Evolutionary conservation across 2,797 vertebrate species (phyloP), one percentile per base, ranked within the genome.

Genomic region (Ptychobarbus kaznakovi): DNA sequence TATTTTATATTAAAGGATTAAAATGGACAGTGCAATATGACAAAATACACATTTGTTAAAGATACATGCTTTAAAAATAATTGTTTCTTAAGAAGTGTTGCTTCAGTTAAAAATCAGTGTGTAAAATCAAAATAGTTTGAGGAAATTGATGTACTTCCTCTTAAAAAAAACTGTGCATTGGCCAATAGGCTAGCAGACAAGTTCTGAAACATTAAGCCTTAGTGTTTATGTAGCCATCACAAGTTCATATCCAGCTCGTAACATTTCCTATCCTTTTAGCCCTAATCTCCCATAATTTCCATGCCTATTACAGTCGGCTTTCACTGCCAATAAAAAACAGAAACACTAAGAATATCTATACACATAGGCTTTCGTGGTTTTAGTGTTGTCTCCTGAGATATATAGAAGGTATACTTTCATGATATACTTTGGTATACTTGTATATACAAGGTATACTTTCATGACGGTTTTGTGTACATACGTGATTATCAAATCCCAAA

Each of bases 401-500:
- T 32, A 32, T 32, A 32, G 32, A 32, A 32, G 32, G 32, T 32
- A 32, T 32, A 32, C 32, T 32, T 32, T 32, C 32, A 32, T 32
- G 32, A 32, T 32, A 32, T 32, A 32, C 32, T 32, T 32, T 32
- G 2, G 3, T 32, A 32, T 32, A 32, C 32, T n/a, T n/a, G n/a
- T n/a, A n/a, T n/a, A n/a, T n/a, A 28, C 28, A 32, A 2, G 32
- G 32, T 32, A 32, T 32, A 32, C 32, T 32, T 32, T 35, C 32
- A 44, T 32, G 35, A n/a, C 11, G 49, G 9, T 81, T 72, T 56
- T 58, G 51, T 20, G 9, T 28, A 42, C 5, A 28, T 61, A 10
- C 8, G 11, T 46, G 35, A 70, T 63, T 0, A 46, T 82, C 53
- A 63, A 61, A 92, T 91, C 70, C 16, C 18, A 74, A 20, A 46